Evolutionary conservation across 1,140 invertebrate genomes (phyloP).

Genomic region (Choristoneura fumiferana): DNA sequence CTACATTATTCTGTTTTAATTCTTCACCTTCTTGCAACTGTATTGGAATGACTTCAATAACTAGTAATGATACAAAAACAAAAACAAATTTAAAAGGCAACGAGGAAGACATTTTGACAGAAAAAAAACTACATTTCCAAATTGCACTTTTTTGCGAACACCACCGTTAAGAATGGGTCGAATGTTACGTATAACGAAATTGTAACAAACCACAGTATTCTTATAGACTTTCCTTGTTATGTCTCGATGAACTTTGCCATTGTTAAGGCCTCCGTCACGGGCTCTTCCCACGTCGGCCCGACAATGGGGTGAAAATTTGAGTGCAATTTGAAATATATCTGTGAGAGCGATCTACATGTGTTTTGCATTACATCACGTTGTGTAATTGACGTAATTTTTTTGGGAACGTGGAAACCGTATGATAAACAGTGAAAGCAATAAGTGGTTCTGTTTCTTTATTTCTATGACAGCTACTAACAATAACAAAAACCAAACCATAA

Average conservation of each 20-base stretch:
- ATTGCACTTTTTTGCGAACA: constrained; percentile 27
- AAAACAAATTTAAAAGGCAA: constrained; percentile 24
- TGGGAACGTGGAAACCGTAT: constrained; percentile 1
- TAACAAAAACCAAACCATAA: too few species aligned
- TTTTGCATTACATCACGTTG: constrained; percentile 27
- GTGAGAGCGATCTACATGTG: constrained; percentile 34
- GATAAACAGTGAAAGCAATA: background rate
- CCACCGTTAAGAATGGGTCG: constrained; percentile 33
- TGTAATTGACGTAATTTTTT: constrained; percentile 42
- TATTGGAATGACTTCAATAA: constrained; percentile 54
- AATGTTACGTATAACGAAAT: constrained; percentile 56
- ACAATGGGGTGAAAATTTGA: constrained; percentile 75
- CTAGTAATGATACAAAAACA: constrained; percentile 35
- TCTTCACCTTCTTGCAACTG: constrained; percentile 63
- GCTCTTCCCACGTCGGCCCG: constrained; percentile 53
- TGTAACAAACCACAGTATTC: constrained; percentile 47
- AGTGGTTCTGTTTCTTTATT: background rate
- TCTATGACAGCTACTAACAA: background rate
- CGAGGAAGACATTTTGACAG: constrained; percentile 23
- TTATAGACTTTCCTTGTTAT: constrained; percentile 75
- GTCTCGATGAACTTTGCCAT: constrained; percentile 73
- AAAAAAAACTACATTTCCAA: constrained; percentile 26
- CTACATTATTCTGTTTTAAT: constrained; percentile 49
- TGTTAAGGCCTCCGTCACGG: constrained; percentile 64
- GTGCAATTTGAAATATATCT: constrained; percentile 55